Percentiles rank a stretch among this genome's conserved stretches.
These are phyloP conservation scores for Epiperipatus broadwayi DNA, from an alignment of 2,888 invertebrate species.

Conservation along the genomic window DNA sequence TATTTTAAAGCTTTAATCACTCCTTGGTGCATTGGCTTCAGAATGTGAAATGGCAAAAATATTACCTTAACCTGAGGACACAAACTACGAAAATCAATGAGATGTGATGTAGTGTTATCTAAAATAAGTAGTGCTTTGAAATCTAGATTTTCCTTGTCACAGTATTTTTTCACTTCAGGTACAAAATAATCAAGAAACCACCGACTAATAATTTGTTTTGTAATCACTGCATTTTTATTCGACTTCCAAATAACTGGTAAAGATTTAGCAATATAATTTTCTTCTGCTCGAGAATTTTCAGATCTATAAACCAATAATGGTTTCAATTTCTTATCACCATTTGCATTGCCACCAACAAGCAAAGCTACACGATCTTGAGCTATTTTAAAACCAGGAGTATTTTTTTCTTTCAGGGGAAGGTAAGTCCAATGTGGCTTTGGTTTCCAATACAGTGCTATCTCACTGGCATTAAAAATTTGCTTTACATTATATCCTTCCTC, in stretches of 20 bases:
- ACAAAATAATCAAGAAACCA: conserved; percentile 12
- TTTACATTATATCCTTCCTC: conserved; percentile 9
- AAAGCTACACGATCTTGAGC: conserved; percentile 13
- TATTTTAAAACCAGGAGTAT: conserved; percentile 11
- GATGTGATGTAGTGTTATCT: conserved; percentile 12
- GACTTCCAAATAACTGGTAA: conserved; percentile 14
- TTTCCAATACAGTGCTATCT: conserved; percentile 15
- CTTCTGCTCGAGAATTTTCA: conserved; percentile 12
- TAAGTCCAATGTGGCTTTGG: conserved; percentile 12
- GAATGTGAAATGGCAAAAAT: conserved; percentile 6
- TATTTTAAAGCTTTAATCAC: too few relatives aligned
- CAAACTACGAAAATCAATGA: not conserved
- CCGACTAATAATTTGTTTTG: not conserved
- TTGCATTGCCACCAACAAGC: conserved; percentile 12
- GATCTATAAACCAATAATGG: conserved; percentile 14
- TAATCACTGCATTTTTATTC: conserved; percentile 12
- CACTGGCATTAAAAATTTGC: conserved; percentile 15
- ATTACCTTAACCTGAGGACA: conserved; percentile 10
- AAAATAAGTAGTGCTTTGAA: conserved; percentile 12
- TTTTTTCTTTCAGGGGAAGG: conserved; percentile 12
- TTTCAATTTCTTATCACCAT: conserved; percentile 14
- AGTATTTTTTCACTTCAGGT: conserved; percentile 5
- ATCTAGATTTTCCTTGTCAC: not conserved
- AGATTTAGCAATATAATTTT: not conserved
- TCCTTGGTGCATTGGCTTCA: conserved; percentile 11